Percentiles rank a stretch among this genome's conserved stretches.
These are phyloP conservation scores for Pammene fasciana DNA, from an alignment of 2,888 invertebrate genomes.

Conservation along the genomic window DNA sequence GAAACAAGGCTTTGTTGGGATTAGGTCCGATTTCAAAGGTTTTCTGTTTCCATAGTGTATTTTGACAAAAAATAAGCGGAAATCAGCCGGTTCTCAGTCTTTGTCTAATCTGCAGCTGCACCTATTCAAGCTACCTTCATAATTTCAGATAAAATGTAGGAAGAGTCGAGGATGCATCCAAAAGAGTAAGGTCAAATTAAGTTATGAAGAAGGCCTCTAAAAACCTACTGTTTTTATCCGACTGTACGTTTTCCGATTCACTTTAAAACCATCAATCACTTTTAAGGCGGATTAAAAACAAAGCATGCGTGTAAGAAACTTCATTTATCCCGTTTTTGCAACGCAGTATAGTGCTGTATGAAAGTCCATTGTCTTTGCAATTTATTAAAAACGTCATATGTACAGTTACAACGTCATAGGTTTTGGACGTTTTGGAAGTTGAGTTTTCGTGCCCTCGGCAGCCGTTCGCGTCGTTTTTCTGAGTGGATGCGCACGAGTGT, in stretches of 20 bases:
- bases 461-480: constrained; percentile 42
- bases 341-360: constrained; percentile 39
- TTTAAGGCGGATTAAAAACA: constrained; percentile 31
- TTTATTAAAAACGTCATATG: constrained; percentile 8
- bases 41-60: no score
- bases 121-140: no score
- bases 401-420: background rate
- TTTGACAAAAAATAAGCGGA: no score
- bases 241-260: constrained; percentile 15
- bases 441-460: constrained; percentile 22
- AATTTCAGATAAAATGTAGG: no score
- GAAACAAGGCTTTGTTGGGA: no score
- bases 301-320: constrained; percentile 36
- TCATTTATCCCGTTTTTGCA: constrained; percentile 41
- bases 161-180: no score
- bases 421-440: background rate
- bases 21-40: no score
- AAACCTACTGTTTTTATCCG: background rate
- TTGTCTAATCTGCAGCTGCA: no score
- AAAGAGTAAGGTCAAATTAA: constrained; percentile 1
- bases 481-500: constrained; percentile 18
- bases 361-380: constrained; percentile 44
- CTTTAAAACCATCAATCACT: constrained; percentile 20
- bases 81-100: no score
- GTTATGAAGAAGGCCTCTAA: background rate